These are phyloP conservation scores for Perithous albicinctus DNA, from an alignment of 2,888 invertebrate genomes.

Conservation along the genomic window DNA sequence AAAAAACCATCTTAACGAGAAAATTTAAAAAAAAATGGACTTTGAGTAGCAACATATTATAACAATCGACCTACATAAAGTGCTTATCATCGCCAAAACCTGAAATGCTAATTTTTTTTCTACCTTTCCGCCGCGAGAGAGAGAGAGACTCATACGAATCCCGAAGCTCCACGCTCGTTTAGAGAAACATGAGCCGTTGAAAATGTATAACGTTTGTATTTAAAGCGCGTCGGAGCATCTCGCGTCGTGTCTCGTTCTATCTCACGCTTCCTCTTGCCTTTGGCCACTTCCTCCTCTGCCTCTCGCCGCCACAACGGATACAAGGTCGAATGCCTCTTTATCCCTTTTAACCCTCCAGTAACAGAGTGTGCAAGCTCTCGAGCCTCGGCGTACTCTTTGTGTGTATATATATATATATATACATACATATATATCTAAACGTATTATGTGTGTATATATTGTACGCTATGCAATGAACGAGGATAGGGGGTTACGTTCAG, in stretches of 20 bases:
- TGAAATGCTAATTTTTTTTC: constrained; percentile 13
- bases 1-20: too few species aligned
- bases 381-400: constrained; percentile 18
- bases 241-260: constrained; percentile 25
- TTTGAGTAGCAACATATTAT: constrained; percentile 37
- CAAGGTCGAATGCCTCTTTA: constrained; percentile 58
- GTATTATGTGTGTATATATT: background rate
- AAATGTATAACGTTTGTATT: constrained; percentile 55
- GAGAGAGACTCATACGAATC: constrained; percentile 10
- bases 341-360: constrained; percentile 58
- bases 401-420: background rate
- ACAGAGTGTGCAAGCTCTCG: constrained; percentile 47
- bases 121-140: background rate
- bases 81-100: constrained; percentile 5
- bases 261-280: background rate
- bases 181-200: constrained; percentile 49
- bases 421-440: constrained; percentile 14
- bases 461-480: constrained; percentile 11
- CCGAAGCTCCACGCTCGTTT: background rate
- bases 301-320: constrained; percentile 26
- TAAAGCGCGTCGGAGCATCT: constrained; percentile 39
- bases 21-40: background rate
- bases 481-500: constrained; percentile 39
- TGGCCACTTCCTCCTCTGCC: constrained; percentile 1
- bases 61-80: constrained; percentile 29